Conservation (phyloP, 1,140 invertebrate species). For the Sycophaga agraensis region DNA sequence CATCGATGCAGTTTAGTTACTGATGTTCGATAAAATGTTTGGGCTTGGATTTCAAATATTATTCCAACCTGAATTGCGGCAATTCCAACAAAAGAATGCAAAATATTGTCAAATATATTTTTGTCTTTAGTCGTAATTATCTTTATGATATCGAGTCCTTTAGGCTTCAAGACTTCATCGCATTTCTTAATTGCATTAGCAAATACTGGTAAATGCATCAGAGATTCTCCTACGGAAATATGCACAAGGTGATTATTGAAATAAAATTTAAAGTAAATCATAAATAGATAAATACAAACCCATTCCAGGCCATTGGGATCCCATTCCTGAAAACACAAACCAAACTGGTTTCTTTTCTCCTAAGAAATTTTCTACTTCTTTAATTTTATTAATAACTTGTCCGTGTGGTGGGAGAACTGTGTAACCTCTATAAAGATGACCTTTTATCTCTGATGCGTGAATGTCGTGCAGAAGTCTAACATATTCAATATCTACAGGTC, state of each 20-base stretch:
- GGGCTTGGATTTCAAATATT: no score
- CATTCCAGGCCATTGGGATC: slow-evolving; percentile 86
- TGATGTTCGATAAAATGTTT: no score
- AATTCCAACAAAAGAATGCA: slow-evolving; percentile 89
- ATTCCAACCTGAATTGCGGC: slow-evolving; percentile 72
- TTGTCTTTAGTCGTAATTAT: slow-evolving; percentile 77
- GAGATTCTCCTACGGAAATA: slow-evolving; percentile 44
- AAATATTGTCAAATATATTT: slow-evolving; percentile 75
- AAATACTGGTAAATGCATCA: slow-evolving; percentile 68
- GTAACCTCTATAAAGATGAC: slow-evolving; percentile 66
- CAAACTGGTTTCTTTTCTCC: slow-evolving; percentile 72
- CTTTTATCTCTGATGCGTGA: slow-evolving; percentile 59
- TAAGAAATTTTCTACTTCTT: slow-evolving; percentile 62
- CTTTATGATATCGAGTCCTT: slow-evolving; percentile 76
- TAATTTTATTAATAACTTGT: slow-evolving; percentile 46
- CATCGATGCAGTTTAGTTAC: no score
- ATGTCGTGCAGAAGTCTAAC: slow-evolving; percentile 59
- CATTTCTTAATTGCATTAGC: slow-evolving; percentile 67
- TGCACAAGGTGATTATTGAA: no score
- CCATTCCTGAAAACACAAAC: slow-evolving; percentile 91
- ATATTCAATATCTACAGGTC: slow-evolving; percentile 62
- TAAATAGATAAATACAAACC: slow-evolving; percentile 56
- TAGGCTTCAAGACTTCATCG: slow-evolving; percentile 69
- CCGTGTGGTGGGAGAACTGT: slow-evolving; percentile 54
- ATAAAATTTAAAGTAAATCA: neutral